A percentile compares a stretch with the other conserved stretches of the same genome.
phyloP scores from a whole-genome alignment of 2,113 vertebrate genomes.

The Dromiciops gliroides region DNA sequence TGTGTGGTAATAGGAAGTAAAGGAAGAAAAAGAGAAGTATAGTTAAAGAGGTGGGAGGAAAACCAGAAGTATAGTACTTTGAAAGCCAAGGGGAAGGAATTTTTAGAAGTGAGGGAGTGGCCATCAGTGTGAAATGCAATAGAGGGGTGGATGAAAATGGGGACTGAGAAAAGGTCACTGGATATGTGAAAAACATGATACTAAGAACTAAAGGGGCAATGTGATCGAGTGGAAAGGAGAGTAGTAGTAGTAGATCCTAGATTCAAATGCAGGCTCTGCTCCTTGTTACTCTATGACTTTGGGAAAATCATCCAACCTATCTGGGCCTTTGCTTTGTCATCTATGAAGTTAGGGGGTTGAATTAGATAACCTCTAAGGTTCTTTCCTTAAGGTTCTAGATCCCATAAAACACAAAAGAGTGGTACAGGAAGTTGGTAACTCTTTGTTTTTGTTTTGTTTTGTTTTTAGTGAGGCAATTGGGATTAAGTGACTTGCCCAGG shows the following conservation, averaged over 20 bases:
- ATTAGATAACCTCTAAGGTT: background rate
- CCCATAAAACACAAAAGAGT: constrained; percentile 9
- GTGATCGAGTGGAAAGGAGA: background rate
- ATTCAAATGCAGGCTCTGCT: background rate
- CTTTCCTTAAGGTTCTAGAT: background rate
- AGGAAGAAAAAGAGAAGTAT: constrained; percentile 25
- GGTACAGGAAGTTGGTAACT: background rate
- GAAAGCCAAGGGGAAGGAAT: background rate
- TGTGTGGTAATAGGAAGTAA: constrained; percentile 11
- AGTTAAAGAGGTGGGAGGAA: constrained; percentile 6
- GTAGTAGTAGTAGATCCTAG: background rate
- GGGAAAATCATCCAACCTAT: background rate
- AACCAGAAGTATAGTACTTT: background rate
- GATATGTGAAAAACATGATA: background rate
- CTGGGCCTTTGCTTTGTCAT: background rate
- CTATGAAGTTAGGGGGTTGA: background rate
- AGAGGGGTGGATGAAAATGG: background rate
- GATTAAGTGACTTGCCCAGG: too few species aligned
- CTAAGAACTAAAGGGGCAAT: background rate
- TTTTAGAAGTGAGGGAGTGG: constrained; percentile 3
- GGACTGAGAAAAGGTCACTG: constrained; percentile 26
- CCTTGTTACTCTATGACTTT: background rate
- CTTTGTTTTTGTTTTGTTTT: too few species aligned
- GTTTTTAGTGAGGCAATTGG: too few species aligned
- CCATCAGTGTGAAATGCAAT: constrained; percentile 8